Conservation (phyloP, 2,888 invertebrate species). For the Pherbina coryleti region DNA sequence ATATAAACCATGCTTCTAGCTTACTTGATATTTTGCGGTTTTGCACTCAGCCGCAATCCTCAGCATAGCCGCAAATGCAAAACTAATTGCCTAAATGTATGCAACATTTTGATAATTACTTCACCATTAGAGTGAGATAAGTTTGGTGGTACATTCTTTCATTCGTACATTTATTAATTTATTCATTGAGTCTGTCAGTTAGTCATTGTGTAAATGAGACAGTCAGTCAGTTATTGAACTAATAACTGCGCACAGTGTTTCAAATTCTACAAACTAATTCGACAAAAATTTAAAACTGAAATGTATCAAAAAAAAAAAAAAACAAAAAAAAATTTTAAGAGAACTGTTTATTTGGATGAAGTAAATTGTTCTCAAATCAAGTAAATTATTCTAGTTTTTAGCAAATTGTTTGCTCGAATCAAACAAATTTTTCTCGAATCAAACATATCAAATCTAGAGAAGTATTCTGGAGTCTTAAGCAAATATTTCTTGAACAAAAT, state of each 20-base stretch:
- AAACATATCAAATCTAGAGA: too few relatives aligned
- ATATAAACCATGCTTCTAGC: constrained; percentile 7
- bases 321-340: too few relatives aligned
- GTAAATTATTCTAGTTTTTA: too few relatives aligned
- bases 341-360: too few relatives aligned
- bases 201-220: too few relatives aligned
- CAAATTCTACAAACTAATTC: not conserved
- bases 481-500: too few relatives aligned
- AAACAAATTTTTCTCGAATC: too few relatives aligned
- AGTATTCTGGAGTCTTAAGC: too few relatives aligned
- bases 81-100: constrained; percentile 62
- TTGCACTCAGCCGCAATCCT: constrained; percentile 14
- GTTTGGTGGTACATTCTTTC: constrained; percentile 44
- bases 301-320: too few relatives aligned
- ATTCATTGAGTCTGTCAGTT: not conserved
- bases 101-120: constrained; percentile 64
- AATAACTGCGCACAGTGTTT: not conserved
- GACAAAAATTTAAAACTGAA: too few relatives aligned
- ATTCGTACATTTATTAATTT: constrained; percentile 2
- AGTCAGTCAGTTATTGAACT: not conserved
- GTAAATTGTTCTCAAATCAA: too few relatives aligned
- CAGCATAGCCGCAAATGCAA: constrained; percentile 63
- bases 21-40: constrained; percentile 31
- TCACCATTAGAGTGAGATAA: constrained; percentile 69
- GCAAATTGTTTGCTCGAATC: too few relatives aligned